Evolutionary conservation across 2,113 vertebrate genomes (phyloP), one percentile per base, ranked within the genome.

Genomic region (Saccopteryx bilineata): DNA sequence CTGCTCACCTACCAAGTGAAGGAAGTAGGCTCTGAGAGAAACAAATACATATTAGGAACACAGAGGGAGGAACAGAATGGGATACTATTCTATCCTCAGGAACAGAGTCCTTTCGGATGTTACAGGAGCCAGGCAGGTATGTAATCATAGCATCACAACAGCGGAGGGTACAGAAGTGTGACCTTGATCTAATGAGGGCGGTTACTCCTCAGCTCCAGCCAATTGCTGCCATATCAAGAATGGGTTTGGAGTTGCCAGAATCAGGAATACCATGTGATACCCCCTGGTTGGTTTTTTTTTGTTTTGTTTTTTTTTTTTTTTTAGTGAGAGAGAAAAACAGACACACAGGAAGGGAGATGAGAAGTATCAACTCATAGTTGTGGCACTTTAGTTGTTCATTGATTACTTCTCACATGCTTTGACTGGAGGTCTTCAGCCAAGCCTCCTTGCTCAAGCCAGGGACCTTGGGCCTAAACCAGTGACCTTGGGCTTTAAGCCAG

Each of bases 151-250:
- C 28, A 24, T 56, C 5, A 3, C 48, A 71, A 31, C 60, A 58
- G 2, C 7, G 7, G 50, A 52, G 13, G 66, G 26, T 21, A 8
- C 31, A 3, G 28, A 23, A 39, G 10, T 1, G 19, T 0, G 14
- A n/a, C 18, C 80, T 81, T 87, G n/a, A 28, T 65, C 19, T 78
- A 33, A 72, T 26, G 33, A 39, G 48, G 48, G 10, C 0, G 4
- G n/a, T 76, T 15, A 26, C 14, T 78, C 23, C 23, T 66, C 21
- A 60, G 33, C 31, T 78, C 19, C n/a, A 68, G 31, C 63, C 17
- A 78, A 50, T 12, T 58, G 56, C 63, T 33, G 17, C 5, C n/a
- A 39, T 56, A 33, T 14, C 46, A 69, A 46, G 84, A 90, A 80
- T 21, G 31, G 12, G 5, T 65, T 31, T 63, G n/a, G 56, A 14